These are phyloP conservation scores for Agonopterix arenella DNA, from an alignment of 2,888 invertebrate genomes.

Conservation along the genomic window DNA sequence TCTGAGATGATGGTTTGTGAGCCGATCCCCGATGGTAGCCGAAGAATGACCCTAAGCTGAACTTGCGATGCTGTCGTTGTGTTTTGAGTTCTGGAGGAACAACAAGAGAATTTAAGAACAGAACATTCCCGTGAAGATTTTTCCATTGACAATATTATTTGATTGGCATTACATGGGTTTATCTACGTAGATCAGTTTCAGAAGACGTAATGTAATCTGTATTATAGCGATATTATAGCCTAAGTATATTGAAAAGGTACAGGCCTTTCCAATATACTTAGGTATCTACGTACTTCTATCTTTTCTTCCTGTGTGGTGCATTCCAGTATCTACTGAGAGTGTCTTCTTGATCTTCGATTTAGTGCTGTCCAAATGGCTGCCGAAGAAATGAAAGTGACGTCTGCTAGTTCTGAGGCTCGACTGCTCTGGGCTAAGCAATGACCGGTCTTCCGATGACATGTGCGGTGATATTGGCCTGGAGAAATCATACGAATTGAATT, in stretches of 20 bases:
- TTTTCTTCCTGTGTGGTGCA: slow-evolving; percentile 69
- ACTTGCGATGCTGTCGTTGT: slow-evolving; percentile 58
- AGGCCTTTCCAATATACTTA: too few relatives aligned
- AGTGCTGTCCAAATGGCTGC: slow-evolving; percentile 60
- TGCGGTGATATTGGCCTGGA: slow-evolving; percentile 67
- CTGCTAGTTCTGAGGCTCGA: slow-evolving; percentile 50
- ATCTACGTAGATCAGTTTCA: background rate
- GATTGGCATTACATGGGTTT: too few relatives aligned
- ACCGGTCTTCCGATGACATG: slow-evolving; percentile 60
- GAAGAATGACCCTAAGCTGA: slow-evolving; percentile 68
- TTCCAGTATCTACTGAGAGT: slow-evolving; percentile 68
- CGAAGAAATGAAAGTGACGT: slow-evolving; percentile 56
- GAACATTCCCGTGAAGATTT: background rate
- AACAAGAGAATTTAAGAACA: background rate
- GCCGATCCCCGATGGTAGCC: slow-evolving; percentile 44
- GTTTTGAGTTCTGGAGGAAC: slow-evolving; percentile 5
- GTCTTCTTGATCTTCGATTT: slow-evolving; percentile 71
- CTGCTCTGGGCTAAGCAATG: slow-evolving; percentile 63
- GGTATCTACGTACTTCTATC: slow-evolving; percentile 42
- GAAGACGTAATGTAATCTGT: background rate
- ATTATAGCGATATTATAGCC: too few relatives aligned
- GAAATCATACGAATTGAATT: slow-evolving; percentile 2
- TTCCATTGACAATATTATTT: too few relatives aligned
- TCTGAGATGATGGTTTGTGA: slow-evolving; percentile 38
- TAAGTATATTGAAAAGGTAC: too few relatives aligned